Evolutionary conservation across 2,797 vertebrate species (phyloP).

Genomic region (Acanthiza pusilla): DNA sequence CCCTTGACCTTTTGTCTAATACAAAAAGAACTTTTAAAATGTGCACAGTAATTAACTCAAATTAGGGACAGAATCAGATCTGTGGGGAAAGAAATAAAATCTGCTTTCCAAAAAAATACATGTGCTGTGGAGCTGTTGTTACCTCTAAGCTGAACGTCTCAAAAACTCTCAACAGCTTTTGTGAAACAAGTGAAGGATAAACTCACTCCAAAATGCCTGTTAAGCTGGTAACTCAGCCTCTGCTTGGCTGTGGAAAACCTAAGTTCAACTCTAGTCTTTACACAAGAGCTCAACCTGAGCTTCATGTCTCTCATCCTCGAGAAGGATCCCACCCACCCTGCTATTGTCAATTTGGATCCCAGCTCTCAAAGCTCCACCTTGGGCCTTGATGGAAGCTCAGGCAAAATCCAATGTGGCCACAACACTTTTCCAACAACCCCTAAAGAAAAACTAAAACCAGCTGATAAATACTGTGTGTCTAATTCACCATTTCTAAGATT

Average conservation of each 20-base stretch:
- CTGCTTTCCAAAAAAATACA: not conserved
- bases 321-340: not conserved
- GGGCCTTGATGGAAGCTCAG: not conserved
- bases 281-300: not conserved
- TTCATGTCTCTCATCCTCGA: not conserved
- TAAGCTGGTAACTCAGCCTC: not conserved
- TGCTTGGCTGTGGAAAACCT: not conserved
- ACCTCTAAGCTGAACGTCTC: not conserved
- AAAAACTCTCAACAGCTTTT: not conserved
- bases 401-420: not conserved
- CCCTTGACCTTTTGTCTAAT: not conserved
- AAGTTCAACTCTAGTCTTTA: not conserved
- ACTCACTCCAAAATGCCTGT: not conserved
- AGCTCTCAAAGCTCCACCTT: not conserved
- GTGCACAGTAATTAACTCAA: not conserved
- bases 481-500: not conserved
- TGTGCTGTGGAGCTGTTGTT: not conserved
- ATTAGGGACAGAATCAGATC: not conserved
- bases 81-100: not conserved
- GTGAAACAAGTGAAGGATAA: not conserved
- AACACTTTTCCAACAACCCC: not conserved
- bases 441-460: not conserved
- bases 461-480: not conserved
- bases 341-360: not conserved
- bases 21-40: not conserved